Base-by-base conservation (phyloP, 2,113 vertebrate genomes). In the Ochotona princeps region DNA sequence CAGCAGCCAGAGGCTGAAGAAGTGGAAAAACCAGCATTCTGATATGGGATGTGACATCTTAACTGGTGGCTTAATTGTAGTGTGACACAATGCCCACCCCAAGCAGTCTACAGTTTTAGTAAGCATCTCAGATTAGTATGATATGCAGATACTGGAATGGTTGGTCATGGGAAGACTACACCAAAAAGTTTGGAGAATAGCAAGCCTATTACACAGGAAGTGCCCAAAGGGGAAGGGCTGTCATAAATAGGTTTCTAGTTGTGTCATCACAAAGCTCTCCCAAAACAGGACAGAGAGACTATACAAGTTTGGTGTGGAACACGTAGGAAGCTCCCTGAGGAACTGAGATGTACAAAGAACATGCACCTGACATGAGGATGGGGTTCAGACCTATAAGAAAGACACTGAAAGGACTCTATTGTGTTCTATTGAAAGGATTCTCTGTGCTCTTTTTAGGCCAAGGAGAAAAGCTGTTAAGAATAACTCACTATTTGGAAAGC, bases 31-130 rank as follows among this genome's bases (percentile, higher is more conserved):
- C 18, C 54, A 57, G 54, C 54, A 57, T 13, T 57, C 54, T 57
- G 54, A 57, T 57, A 17, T 57, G 54, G 54, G 54, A 57, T 18
- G 3, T 57, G 10, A 13, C 14, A 57, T 20, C 54, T 18, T 17
- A 57, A 57, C 12, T 11, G 54, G 54, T 57, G 54, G 54, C 54
- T 57, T 57, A 57, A 57, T 17, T 7, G 14, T 57, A 57, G 4
- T 17, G 54, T 57, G 54, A 14, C 54, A 57, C 54, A 57, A 57
- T 20, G 54, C 1, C 14, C 54, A 57, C 18, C 49, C 47, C 54
- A 8, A 49, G 38, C 49, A 47, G 38, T 65, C 26, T 74, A 14
- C 67, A 49, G 61, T 94, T 93, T 92, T 88, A 75, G 89, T 44
- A 76, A 21, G 25, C 5, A 12, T 86, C 84, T 94, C 63, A 83